These are phyloP conservation scores for Lepidothrix coronata DNA, from an alignment of 2,113 vertebrate genomes.

Conservation along the genomic window DNA sequence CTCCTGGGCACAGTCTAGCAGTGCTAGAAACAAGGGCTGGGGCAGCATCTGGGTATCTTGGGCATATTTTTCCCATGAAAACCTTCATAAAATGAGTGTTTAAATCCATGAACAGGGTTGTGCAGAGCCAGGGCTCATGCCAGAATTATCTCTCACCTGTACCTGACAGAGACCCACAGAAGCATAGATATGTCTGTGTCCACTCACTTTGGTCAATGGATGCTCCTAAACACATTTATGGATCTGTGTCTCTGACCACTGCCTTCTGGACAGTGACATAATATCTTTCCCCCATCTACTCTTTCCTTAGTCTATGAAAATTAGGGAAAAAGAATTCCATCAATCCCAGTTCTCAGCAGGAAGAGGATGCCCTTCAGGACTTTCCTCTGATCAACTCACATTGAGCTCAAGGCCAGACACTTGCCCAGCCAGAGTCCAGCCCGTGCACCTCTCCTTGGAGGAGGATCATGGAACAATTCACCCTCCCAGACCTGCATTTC, in stretches of 20 bases:
- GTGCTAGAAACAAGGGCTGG: neutral
- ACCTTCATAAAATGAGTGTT: neutral
- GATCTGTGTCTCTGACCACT: neutral
- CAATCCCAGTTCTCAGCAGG: neutral
- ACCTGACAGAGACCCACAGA: neutral
- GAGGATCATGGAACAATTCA: neutral
- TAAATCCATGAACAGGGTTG: neutral
- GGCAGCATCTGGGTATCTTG: neutral
- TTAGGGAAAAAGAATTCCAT: neutral
- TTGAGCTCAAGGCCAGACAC: neutral
- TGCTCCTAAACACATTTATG: neutral
- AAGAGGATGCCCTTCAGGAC: neutral
- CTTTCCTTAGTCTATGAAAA: neutral
- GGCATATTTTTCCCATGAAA: neutral
- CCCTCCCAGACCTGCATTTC: conserved; percentile 3
- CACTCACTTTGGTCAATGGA: neutral
- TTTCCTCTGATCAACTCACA: neutral
- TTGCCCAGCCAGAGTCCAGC: neutral
- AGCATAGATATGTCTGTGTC: neutral
- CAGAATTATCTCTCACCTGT: neutral
- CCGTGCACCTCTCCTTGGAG: neutral
- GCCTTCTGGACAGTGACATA: neutral
- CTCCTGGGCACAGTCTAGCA: rapidly evolving
- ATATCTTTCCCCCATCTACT: neutral
- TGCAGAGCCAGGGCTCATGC: neutral